These are phyloP conservation scores for Coptotermes formosanus DNA, from an alignment of 1,140 invertebrate species.

Conservation along the genomic window DNA sequence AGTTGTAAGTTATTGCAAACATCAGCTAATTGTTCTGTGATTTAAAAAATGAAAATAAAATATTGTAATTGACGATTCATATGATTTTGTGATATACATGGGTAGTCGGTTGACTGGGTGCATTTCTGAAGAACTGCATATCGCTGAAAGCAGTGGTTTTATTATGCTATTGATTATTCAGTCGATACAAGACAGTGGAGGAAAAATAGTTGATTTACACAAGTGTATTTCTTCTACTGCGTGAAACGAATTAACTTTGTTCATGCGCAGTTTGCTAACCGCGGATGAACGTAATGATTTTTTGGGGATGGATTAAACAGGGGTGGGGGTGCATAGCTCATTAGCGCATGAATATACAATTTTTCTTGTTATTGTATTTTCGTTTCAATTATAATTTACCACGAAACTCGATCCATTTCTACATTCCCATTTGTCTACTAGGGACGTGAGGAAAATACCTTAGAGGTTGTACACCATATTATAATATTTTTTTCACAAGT, in stretches of 20 bases:
- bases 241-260: conserved; percentile 55
- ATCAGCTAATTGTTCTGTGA: background rate
- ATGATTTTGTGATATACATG: background rate
- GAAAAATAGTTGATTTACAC: conserved; percentile 32
- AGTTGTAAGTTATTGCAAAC: background rate
- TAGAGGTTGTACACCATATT: background rate
- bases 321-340: conserved; percentile 42
- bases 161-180: conserved; percentile 32
- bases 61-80: background rate
- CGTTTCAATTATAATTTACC: conserved; percentile 28
- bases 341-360: conserved; percentile 36
- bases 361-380: conserved; percentile 34
- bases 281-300: conserved; percentile 57
- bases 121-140: background rate
- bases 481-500: conserved; percentile 20
- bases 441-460: background rate
- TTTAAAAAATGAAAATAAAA: background rate
- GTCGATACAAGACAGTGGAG: conserved; percentile 21
- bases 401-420: background rate
- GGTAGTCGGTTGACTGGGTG: background rate
- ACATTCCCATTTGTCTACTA: background rate
- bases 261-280: conserved; percentile 51
- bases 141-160: conserved; percentile 27
- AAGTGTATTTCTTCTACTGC: conserved; percentile 53
- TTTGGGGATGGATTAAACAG: conserved; percentile 45